Evolutionary conservation across 2,113 vertebrate species (phyloP).

Genomic region (Hippocampus mohnikei): DNA sequence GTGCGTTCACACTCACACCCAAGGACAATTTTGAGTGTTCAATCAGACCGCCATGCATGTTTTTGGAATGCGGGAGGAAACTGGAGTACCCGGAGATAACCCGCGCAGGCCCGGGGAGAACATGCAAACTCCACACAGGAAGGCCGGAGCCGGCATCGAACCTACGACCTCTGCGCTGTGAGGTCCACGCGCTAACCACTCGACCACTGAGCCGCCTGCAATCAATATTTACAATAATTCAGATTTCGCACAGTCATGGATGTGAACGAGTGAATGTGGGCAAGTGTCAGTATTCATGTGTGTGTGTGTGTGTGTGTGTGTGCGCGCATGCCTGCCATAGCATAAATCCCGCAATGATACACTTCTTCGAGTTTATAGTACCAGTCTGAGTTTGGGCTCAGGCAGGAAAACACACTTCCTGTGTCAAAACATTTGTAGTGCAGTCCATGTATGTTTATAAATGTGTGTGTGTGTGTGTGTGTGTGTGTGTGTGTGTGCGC

Average conservation of each 20-base stretch:
- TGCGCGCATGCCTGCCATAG: background rate
- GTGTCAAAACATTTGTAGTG: slow-evolving; percentile 12
- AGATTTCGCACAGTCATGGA: background rate
- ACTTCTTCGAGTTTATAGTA: slow-evolving; percentile 1
- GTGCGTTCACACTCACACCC: too few species aligned
- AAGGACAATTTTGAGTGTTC: too few species aligned
- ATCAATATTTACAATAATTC: background rate
- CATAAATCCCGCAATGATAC: slow-evolving; percentile 12
- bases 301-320: background rate
- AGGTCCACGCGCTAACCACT: too few species aligned
- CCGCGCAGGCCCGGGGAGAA: too few species aligned
- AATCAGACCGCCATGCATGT: too few species aligned
- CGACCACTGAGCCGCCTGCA: too few species aligned
- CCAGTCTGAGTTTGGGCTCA: background rate
- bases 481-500: background rate
- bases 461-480: background rate
- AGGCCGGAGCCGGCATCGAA: too few species aligned
- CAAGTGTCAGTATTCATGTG: background rate
- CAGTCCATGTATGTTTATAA: slow-evolving; percentile 25
- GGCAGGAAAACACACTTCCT: slow-evolving; percentile 13
- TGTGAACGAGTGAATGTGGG: background rate
- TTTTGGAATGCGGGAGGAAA: too few species aligned
- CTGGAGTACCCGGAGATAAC: too few species aligned
- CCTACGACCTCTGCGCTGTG: too few species aligned
- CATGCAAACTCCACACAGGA: too few species aligned